Evolutionary conservation across 2,797 vertebrate species (phyloP).

Genomic region (Pristis pectinata): DNA sequence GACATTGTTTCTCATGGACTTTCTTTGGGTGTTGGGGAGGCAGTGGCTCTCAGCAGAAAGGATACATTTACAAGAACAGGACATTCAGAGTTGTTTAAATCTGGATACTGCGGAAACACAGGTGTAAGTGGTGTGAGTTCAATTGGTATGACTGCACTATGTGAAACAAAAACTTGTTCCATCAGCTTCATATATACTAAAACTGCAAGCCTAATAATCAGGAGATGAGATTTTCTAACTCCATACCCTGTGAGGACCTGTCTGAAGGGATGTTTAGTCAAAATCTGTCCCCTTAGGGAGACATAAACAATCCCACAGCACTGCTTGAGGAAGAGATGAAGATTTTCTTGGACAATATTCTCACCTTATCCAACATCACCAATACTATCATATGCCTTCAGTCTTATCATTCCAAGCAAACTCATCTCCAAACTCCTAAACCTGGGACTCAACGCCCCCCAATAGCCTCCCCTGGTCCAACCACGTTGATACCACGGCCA

Average conservation of each 20-base stretch:
- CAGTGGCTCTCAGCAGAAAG: neutral
- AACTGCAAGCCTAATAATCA: neutral
- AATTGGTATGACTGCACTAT: neutral
- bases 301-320: no score
- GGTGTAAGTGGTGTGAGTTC: neutral
- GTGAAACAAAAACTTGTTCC: neutral
- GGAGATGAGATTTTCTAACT: neutral
- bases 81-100: neutral
- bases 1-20: neutral
- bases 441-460: no score
- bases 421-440: no score
- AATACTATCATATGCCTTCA: no score
- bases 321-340: no score
- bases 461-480: no score
- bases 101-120: neutral
- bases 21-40: neutral
- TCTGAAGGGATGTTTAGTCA: neutral
- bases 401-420: no score
- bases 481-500: no score
- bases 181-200: neutral
- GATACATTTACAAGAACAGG: neutral
- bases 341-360: neutral
- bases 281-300: neutral
- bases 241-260: neutral
- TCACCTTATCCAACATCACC: neutral